Base-by-base conservation (phyloP, 1,140 invertebrate species). In the Heliconius hermathena region DNA sequence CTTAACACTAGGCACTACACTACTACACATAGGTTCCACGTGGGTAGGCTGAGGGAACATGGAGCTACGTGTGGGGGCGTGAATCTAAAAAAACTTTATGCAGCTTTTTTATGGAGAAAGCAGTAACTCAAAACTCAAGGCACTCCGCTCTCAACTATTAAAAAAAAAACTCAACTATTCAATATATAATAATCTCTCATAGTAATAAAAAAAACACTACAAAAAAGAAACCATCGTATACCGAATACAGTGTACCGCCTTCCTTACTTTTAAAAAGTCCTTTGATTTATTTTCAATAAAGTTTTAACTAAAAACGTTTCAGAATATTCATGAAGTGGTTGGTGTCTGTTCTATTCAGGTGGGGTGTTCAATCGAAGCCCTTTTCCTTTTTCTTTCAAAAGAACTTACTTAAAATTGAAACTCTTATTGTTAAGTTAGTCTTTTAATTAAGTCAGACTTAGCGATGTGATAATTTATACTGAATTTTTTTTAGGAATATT, bases 291-390 rank as follows among this genome's bases (percentile, higher is more conserved):
- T 91, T 92, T 91, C 88, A 93, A 92, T 93, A 91, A 92, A 92
- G 86, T 92, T 91, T 86, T 78, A 52, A 87, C 88, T 91, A 89
- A 93, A 89, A 91, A 89, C 87, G 79, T 89, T 87, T 85, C 83
- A 85, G 92, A 94, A 92, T 94, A 94, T 94, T 94, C 91, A 94
- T 92, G 91, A 90, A 88, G 83, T 66, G 60, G 60, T 88, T 66
- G 60, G 60, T 88, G 86, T 92, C 88, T 89, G 84, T 91, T 89
- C 89, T 90, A 91, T 94, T 88, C 91, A 94, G 92, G 92, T 93
- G 87, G 86, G 86, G 86, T 88, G 81, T 90, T 90, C 86, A 85
- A 89, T 87, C 87, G 78, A 78, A 84, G 88, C 77, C 84, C 81
- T 86, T 88, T 71, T 52, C 78, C 83, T 83, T 76, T 83, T 88